phyloP scores from a whole-genome alignment of 2,113 vertebrate genomes.

The Varanus salvator region DNA sequence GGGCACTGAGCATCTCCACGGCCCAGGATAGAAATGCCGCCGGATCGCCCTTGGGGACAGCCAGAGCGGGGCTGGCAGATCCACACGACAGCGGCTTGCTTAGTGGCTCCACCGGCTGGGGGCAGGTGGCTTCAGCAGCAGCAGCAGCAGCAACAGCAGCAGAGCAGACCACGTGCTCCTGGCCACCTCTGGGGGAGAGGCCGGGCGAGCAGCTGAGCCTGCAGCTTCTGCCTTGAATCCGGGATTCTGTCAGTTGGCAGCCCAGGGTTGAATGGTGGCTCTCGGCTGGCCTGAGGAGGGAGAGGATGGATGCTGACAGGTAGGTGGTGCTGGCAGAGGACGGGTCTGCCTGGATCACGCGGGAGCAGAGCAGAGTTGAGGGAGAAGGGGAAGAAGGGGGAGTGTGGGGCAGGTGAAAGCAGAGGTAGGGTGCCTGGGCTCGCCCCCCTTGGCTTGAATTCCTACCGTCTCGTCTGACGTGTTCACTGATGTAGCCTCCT shows the following conservation, averaged over 20 bases:
- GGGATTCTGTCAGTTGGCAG: slow-evolving; percentile 61
- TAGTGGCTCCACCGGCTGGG: slow-evolving; percentile 74
- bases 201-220: slow-evolving; percentile 79
- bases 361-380: background rate
- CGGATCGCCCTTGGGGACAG: background rate
- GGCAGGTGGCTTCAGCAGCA: slow-evolving; percentile 73
- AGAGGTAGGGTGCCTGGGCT: background rate
- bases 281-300: slow-evolving; percentile 27
- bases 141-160: slow-evolving; percentile 66
- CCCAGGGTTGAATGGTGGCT: slow-evolving; percentile 59
- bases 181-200: slow-evolving; percentile 69
- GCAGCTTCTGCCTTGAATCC: slow-evolving; percentile 79
- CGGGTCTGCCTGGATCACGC: slow-evolving; percentile 34
- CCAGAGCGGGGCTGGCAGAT: slow-evolving; percentile 4
- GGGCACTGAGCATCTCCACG: background rate
- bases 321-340: slow-evolving; percentile 55
- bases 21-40: background rate
- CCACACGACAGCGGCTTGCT: slow-evolving; percentile 74
- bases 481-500: background rate
- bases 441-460: background rate
- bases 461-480: background rate
- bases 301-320: slow-evolving; percentile 67
- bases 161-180: slow-evolving; percentile 72
- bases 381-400: too few species aligned
- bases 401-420: background rate